Evolutionary conservation across 2,888 invertebrate genomes (phyloP).

Genomic region (Dendrolimus pini): DNA sequence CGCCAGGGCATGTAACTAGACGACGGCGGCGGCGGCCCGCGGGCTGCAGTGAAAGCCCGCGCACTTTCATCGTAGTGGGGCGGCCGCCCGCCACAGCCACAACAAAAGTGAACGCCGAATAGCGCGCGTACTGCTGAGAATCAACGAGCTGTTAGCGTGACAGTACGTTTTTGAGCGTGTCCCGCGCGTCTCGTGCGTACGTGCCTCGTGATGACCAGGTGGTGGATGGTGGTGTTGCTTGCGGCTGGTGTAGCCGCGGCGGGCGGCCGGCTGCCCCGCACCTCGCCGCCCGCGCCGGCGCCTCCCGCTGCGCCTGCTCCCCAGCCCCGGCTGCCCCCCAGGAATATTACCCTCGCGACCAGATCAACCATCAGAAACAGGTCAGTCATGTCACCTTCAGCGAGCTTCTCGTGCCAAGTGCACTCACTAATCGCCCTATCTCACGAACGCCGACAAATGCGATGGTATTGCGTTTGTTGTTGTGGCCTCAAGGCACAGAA

Average conservation of each 20-base stretch:
- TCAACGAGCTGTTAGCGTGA: slow-evolving; percentile 44
- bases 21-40: slow-evolving; percentile 18
- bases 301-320: slow-evolving; percentile 77
- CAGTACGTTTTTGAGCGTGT: slow-evolving; percentile 51
- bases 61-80: slow-evolving; percentile 69
- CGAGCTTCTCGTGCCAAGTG: background rate
- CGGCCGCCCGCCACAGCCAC: slow-evolving; percentile 38
- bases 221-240: slow-evolving; percentile 60
- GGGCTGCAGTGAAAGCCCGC: slow-evolving; percentile 60
- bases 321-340: slow-evolving; percentile 63
- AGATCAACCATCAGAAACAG: slow-evolving; percentile 66
- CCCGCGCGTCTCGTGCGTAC: slow-evolving; percentile 47
- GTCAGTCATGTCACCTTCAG: slow-evolving; percentile 34
- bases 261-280: slow-evolving; percentile 60
- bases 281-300: slow-evolving; percentile 59
- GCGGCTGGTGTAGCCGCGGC: slow-evolving; percentile 56
- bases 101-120: slow-evolving; percentile 65
- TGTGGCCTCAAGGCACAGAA: background rate
- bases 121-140: slow-evolving; percentile 46
- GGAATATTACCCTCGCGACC: slow-evolving; percentile 64
- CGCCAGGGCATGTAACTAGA: slow-evolving; percentile 1
- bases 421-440: background rate
- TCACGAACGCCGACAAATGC: background rate
- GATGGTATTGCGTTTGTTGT: background rate
- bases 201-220: slow-evolving; percentile 53